These are phyloP conservation scores for Pteria penguin DNA, from an alignment of 2,888 invertebrate species.

Conservation along the genomic window DNA sequence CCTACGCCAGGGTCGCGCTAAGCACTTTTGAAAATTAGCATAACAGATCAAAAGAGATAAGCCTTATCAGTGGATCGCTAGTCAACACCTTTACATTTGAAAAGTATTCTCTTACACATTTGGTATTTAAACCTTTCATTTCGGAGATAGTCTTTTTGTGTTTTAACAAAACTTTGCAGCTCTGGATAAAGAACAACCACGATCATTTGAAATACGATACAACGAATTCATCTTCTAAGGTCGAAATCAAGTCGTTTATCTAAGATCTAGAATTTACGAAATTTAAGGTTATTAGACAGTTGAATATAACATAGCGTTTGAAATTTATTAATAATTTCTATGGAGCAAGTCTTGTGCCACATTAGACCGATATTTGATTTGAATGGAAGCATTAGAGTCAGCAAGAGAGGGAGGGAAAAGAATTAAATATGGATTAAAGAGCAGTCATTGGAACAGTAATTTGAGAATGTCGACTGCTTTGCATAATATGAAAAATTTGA, in stretches of 20 bases:
- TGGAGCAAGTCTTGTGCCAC: no score
- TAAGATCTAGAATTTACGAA: not conserved
- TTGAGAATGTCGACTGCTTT: no score
- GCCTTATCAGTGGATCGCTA: conserved; percentile 27
- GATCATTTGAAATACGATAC: conserved; percentile 18
- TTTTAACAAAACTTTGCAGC: conserved; percentile 3
- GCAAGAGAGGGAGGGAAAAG: no score
- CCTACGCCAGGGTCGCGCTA: conserved; percentile 19
- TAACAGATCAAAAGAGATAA: conserved; percentile 10
- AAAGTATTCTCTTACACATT: conserved; percentile 16
- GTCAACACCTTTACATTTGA: conserved; percentile 37
- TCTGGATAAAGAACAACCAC: conserved; percentile 10
- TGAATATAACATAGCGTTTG: no score
- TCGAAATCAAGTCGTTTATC: not conserved
- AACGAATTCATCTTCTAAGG: not conserved
- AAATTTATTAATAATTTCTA: no score
- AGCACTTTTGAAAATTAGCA: conserved; percentile 3
- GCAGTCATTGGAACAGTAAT: no score
- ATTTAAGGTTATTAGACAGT: not conserved
- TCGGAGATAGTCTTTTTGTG: conserved; percentile 21
- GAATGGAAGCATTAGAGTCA: no score
- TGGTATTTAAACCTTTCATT: conserved; percentile 32
- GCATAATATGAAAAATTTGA: no score
- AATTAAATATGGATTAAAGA: no score
- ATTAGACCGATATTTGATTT: no score